Base-by-base conservation (phyloP, 1,140 invertebrate species). In the Drosophila auraria region DNA sequence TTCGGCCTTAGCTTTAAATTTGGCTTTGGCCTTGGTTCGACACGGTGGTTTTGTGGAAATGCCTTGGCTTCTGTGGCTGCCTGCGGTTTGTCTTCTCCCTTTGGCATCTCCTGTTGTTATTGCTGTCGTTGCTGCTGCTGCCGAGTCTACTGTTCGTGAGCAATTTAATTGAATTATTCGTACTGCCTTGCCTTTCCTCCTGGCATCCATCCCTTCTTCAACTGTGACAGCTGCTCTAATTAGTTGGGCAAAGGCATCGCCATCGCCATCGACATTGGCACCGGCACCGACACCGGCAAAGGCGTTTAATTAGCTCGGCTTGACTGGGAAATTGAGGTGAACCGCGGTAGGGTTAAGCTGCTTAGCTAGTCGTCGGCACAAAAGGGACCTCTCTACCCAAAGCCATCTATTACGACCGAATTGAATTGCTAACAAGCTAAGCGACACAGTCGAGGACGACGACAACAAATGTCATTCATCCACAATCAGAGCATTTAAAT, bases 151-250 rank as follows among this genome's bases (percentile, higher is more conserved):
- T 62, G 40, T 54, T 78, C 56, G 65, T 73, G 56, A 66, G 63
- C 84, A 78, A 69, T 84, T 89, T 89, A 89, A 89, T 89, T 89
- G 84, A 89, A 89, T 89, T 89, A 89, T 84, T 89, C 79, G 86
- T 56, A 76, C 73, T 77, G 70, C 57, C 65, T 65, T 63, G 61
- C 42, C 60, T 61, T 49, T 56, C 38, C 30, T 61, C 58, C 49
- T 30, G 40, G 17, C 51, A 44, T 30, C 23, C 38, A 33, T 23
- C n/a, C 47, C 30, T 14, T 61, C 50, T 56, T 68, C 74, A 75
- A 69, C 84, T 78, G 81, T 78, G 81, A 81, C 83, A 89, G 81
- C 69, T 84, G 74, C 78, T 75, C 81, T 82, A 90, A 89, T 90
- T 89, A 89, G 84, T 65, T 66, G 59, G 78, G 61, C 47, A 54